Evolutionary conservation across 2,797 vertebrate species (phyloP), one percentile per base, ranked within the genome.

Genomic region (Sparidentex hasta): DNA sequence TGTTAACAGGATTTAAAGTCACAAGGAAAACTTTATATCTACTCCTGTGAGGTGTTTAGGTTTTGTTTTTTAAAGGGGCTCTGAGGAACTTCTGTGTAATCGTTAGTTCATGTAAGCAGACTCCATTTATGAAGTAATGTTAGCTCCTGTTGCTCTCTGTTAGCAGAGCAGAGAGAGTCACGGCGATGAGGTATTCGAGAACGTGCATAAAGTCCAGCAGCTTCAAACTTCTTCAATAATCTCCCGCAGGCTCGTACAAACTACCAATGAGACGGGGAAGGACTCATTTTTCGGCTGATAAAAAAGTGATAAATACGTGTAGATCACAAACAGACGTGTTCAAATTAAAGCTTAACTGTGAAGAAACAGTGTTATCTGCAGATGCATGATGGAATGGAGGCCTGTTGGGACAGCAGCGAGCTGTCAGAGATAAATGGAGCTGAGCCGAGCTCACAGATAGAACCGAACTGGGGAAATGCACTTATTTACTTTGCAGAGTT

Each of bases 371-470:
- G 52, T 56, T 71, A 69, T 83, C 71, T 71, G 44, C 66, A 82
- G 67, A 73, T 82, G 74, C 56, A 55, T 67, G 61, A 64, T 80
- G 74, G 57, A 64, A 61, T 61, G n/a, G 56, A 81, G 56, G 78
- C 43, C 61, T 65, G 58, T 25, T 73, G 59, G 65, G 56, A 74
- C 52, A 2, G 18, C 38, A 21, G 20, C 2, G 2, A 81, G 79
- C 74, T 78, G 84, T 80, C 76, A 76, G 76, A 86, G 76, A 82
- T 70, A 59, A 84, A 84, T 44, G 52, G 67, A 75, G 66, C 48
- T 25, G 74, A 80, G 80, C 77, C 55, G 58, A 69, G 33, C 33
- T 38, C 33, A 38, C 33, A 8, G 21, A 61, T 58, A 38, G 51
- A 52, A 41, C 41, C 66, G 68, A 27, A 48, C 63, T 33, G 5